Base-by-base conservation (phyloP, 2,113 vertebrate genomes). In the Picathartes gymnocephalus region DNA sequence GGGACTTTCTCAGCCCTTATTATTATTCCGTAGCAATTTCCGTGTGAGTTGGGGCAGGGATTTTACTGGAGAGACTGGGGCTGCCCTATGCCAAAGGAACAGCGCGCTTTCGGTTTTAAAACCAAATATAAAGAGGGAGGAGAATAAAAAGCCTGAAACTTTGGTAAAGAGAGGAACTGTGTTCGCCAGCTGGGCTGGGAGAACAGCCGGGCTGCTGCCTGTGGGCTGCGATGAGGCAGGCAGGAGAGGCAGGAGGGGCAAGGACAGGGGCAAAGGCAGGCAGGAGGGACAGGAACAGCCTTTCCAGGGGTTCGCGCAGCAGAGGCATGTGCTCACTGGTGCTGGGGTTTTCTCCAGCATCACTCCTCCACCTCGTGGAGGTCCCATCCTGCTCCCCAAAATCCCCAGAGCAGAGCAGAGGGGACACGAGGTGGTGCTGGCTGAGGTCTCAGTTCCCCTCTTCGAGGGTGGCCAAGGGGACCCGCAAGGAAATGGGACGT, bases 1-100 rank as follows among this genome's bases (percentile, higher is more conserved):
- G 33, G 88, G 93, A 74, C 90, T 97, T 88, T 95, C 85, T 90
- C 82, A 81, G 40, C 51, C 23, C 56, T 78, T 35, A 19, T 77
- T 88, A 42, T 74, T 92, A 81, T 83, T 87, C 95, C 8, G 68
- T 2, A 68, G 92, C 88, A 6, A 80, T 83, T 96, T 96, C 92
- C 92, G 45, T 73, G 62, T 78, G 79, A 45, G 68, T 2, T 6
- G 4, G 48, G 42, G 31, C 68, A 83, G 65, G 27, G 78, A 58
- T 90, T 85, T 45, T 47, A 7, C 54, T 10, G n/a, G 39, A 47
- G 28, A 2, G 4, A 14, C 66, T 40, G 27, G 0, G 13, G 39
- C 58, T 50, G 60, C 53, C 16, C 86, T 23, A 4, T 2, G 25
- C 35, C 0, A 0, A 16, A 10, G 64, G 22, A 78, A 47, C 25